These are phyloP conservation scores for cat (Felis catus) DNA, from an alignment of 2,113 vertebrate species.

Conservation along the genomic window DNA sequence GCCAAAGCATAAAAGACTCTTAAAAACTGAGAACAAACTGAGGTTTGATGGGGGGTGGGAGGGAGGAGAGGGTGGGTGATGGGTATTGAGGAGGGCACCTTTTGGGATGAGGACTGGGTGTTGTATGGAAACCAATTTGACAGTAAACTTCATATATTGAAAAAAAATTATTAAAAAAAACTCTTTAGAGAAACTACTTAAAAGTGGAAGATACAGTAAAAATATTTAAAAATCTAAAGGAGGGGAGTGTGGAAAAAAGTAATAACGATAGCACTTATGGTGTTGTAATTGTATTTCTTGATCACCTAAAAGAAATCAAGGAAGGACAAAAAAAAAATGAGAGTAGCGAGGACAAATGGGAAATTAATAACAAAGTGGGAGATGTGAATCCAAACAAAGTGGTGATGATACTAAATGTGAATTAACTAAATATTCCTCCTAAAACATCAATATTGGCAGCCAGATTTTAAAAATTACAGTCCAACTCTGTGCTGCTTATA, in stretches of 20 bases:
- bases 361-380: neutral
- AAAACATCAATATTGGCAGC: neutral
- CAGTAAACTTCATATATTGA: no score
- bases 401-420: neutral
- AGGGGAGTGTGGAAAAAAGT: neutral
- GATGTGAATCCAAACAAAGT: neutral
- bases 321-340: neutral
- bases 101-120: no score
- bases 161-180: no score
- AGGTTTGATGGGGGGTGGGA: no score
- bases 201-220: neutral
- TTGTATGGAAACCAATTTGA: no score
- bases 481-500: neutral
- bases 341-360: neutral
- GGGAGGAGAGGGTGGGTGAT: no score
- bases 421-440: neutral
- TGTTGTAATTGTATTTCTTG: neutral
- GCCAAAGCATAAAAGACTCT: no score
- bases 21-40: no score
- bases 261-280: neutral
- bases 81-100: no score
- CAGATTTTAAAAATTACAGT: neutral
- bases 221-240: neutral
- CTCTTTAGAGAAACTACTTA: neutral
- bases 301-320: neutral